Evolutionary conservation across 1,140 invertebrate genomes (phyloP), one percentile per base, ranked within the genome.

Genomic region (Bombus terrestris): DNA sequence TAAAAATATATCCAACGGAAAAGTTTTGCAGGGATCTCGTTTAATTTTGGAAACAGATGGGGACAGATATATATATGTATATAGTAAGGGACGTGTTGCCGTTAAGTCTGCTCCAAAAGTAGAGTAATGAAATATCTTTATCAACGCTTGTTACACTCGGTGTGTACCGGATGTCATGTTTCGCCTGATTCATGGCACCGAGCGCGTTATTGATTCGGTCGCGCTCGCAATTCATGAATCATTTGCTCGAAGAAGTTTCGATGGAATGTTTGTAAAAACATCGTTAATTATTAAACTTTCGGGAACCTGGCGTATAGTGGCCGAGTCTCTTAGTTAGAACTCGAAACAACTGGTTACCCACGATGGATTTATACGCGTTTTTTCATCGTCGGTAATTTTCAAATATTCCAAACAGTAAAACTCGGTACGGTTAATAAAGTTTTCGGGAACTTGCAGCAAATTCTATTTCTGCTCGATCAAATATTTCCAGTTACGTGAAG

Each of bases 201-300:
- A 35, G 47, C 10, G 41, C 57, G 71, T 74, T 74, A 75, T 75
- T 64, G 81, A 83, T 66, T 41, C 22, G 59, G 15, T 32, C n/a
- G 12, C 10, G 3, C n/a, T 13, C 22, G 53, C 74, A 32, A 12
- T 28, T 10, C 41, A 10, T 39, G 22, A 47, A 62, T 43, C 39
- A 15, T 15, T 79, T n/a, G 9, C 10, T 28, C 80, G 64, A 37
- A 83, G 59, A 41, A 72, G 28, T 75, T 41, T n/a, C n/a, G 22
- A 66, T 59, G 47, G 9, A 77, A 68, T 43, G 47, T 78, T 78
- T n/a, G 32, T 25, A 32, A 41, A 57, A 62, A 62, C n/a, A 47
- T 41, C 35, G 37, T 83, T 77, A 77, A 83, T 83, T 77, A 57
- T 77, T 15, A 9, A 71, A 72, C 35, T 53, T 53, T 53, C 18